Conservation (phyloP, 2,888 invertebrate species). For the Protodeltote pygarga region DNA sequence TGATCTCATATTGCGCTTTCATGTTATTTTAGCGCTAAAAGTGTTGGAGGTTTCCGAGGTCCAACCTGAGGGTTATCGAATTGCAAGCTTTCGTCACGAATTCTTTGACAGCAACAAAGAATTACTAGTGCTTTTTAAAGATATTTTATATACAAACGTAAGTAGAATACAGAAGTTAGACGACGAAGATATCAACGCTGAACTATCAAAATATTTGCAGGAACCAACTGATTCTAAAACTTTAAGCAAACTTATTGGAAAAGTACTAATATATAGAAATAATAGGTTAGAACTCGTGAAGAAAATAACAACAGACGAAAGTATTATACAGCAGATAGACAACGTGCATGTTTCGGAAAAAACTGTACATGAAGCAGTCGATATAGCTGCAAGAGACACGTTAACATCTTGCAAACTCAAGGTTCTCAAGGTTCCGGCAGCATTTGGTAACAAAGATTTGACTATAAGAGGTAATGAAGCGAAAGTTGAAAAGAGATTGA, state of each 20-base stretch:
- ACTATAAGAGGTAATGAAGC: constrained; percentile 16
- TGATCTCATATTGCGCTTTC: constrained; percentile 29
- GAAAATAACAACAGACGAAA: constrained; percentile 1
- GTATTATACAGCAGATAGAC: constrained; percentile 7
- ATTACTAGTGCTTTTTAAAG: constrained; percentile 17
- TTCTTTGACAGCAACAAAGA: constrained; percentile 26
- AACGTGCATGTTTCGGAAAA: constrained; percentile 9
- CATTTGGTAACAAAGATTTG: constrained; percentile 40
- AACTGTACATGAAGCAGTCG: constrained; percentile 19
- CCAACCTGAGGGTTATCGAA: constrained; percentile 16
- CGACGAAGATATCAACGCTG: no score
- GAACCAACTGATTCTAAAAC: neutral
- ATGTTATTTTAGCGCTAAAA: constrained; percentile 21
- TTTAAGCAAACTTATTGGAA: constrained; percentile 13
- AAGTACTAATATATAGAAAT: constrained; percentile 10
- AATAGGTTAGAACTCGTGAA: constrained; percentile 20
- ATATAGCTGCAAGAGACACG: constrained; percentile 10
- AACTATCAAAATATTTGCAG: neutral
- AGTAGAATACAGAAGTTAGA: constrained; percentile 9
- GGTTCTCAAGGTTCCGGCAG: constrained; percentile 26
- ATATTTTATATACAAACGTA: constrained; percentile 15
- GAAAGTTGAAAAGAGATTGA: constrained; percentile 16
- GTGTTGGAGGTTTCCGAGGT: constrained; percentile 29
- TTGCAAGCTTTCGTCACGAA: constrained; percentile 19
- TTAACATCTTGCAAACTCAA: constrained; percentile 18